These are phyloP conservation scores for Moxostoma hubbsi DNA, from an alignment of 2,797 vertebrate species.

Conservation along the genomic window DNA sequence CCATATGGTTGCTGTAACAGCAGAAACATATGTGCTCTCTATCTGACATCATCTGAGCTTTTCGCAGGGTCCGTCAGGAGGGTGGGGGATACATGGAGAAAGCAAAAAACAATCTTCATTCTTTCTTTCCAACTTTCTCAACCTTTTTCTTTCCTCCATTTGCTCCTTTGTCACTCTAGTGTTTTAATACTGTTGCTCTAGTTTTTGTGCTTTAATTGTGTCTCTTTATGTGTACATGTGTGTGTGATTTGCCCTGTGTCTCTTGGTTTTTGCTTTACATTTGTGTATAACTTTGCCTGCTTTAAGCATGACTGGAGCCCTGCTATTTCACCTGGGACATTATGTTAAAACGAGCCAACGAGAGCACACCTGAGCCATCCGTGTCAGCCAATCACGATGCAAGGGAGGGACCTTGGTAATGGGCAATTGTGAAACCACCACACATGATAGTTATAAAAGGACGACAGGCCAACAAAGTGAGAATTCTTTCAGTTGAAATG, in stretches of 20 bases:
- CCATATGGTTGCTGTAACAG: conserved; percentile 71
- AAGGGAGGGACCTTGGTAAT: not conserved
- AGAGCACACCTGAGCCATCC: conserved; percentile 11
- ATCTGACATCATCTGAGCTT: conserved; percentile 71
- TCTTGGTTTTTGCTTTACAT: not conserved
- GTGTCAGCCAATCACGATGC: conserved; percentile 28
- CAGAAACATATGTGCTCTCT: conserved; percentile 79
- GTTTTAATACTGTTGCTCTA: not conserved
- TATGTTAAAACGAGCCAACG: conserved; percentile 11
- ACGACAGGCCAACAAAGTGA: not conserved
- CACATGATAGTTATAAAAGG: too few species aligned
- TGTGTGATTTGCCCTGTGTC: not conserved
- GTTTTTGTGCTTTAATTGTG: not conserved
- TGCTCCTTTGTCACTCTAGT: not conserved
- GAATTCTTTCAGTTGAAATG: conserved; percentile 21
- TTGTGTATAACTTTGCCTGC: not conserved
- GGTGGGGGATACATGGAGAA: conserved; percentile 78
- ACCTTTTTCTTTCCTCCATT: not conserved
- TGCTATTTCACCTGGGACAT: conserved; percentile 50
- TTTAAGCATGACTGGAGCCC: conserved; percentile 22
- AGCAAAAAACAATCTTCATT: conserved; percentile 68
- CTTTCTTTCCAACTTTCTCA: conserved; percentile 43
- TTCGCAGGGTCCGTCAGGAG: conserved; percentile 80
- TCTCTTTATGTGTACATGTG: not conserved
- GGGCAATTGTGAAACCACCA: not conserved